These are phyloP conservation scores for Maconellicoccus hirsutus DNA, from an alignment of 1,140 invertebrate genomes.

Conservation along the genomic window DNA sequence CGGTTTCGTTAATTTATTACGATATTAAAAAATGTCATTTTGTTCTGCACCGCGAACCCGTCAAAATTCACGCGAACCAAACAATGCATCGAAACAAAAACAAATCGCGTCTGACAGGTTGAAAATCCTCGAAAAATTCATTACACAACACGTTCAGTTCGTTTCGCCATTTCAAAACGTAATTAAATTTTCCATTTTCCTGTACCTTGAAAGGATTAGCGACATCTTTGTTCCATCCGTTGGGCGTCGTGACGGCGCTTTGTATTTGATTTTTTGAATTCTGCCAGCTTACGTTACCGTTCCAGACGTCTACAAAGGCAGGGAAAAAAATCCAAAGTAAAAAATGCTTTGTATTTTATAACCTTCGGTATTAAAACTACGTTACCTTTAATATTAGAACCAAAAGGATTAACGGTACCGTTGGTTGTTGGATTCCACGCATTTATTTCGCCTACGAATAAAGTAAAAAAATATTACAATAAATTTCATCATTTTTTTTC, in stretches of 20 bases:
- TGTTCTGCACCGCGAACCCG: no score
- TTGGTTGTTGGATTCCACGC: background rate
- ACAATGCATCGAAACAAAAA: no score
- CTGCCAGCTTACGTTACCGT: background rate
- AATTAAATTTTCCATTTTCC: background rate
- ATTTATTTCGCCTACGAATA: background rate
- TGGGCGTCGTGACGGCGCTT: background rate
- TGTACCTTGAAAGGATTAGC: background rate
- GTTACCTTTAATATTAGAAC: background rate
- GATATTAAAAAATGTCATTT: no score
- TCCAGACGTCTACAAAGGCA: background rate
- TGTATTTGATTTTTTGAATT: background rate
- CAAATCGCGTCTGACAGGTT: background rate
- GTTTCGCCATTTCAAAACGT: background rate
- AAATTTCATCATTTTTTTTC: no score
- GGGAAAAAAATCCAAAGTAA: background rate
- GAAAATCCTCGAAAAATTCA: background rate
- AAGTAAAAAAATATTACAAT: background rate
- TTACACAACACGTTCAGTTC: background rate
- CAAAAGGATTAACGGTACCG: background rate
- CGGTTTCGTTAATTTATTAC: no score
- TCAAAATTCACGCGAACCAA: no score
- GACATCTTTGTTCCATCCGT: conserved; percentile 10
- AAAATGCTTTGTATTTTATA: no score
- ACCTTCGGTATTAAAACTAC: background rate